Percentiles rank a stretch among this genome's conserved stretches.
Evolutionary conservation across 1,140 invertebrate genomes (phyloP).

Genomic region (Pectinophora gossypiella): DNA sequence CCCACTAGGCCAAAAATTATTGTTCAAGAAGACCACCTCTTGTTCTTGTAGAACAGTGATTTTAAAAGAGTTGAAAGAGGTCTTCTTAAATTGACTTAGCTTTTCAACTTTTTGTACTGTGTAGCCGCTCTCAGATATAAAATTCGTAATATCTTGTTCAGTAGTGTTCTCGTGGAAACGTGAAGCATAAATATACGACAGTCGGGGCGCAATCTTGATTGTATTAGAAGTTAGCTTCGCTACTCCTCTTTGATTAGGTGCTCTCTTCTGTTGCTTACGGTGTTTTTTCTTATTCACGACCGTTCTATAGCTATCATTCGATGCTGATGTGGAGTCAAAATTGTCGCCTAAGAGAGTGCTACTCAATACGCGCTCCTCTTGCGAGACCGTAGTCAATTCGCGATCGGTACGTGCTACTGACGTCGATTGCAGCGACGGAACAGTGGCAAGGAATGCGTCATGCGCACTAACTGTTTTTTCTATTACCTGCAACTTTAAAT

Average conservation of each 20-base stretch:
- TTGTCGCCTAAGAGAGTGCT: background rate
- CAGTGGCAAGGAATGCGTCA: background rate
- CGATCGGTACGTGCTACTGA: background rate
- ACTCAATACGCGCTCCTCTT: background rate
- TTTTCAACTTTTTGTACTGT: background rate
- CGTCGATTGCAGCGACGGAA: background rate
- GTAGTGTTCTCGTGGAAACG: background rate
- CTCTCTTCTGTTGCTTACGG: background rate
- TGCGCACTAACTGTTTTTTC: background rate
- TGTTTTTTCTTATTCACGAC: background rate
- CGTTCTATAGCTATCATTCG: background rate
- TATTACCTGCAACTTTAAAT: background rate
- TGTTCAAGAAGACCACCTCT: background rate
- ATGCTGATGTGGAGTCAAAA: background rate
- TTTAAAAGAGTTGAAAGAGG: slow-evolving; percentile 1
- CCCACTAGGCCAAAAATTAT: slow-evolving; percentile 1
- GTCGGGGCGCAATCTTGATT: background rate
- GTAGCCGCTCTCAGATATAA: background rate
- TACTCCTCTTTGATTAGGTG: background rate
- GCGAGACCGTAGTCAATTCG: too few species aligned
- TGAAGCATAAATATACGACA: background rate
- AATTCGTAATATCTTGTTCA: background rate
- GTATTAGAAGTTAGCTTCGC: background rate
- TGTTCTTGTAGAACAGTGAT: background rate
- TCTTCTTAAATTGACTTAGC: background rate